phyloP scores from a whole-genome alignment of 2,888 invertebrate genomes.

The Asteroscopus sphinx region DNA sequence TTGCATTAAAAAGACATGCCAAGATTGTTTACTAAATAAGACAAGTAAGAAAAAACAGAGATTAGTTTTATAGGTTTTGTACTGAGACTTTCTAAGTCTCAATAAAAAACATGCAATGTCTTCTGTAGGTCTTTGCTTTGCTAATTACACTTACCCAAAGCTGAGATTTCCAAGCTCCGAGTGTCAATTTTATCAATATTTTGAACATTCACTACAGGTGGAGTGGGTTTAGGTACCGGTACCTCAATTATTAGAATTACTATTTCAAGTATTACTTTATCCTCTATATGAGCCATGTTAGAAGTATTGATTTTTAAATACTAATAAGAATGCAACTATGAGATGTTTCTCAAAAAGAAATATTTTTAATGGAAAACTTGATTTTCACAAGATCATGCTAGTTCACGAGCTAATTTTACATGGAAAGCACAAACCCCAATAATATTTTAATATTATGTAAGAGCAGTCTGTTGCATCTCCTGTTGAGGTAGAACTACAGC shows the following conservation, averaged over 20 bases:
- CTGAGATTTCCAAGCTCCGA: neutral
- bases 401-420: neutral
- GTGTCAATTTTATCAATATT: neutral
- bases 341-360: neutral
- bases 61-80: too few species aligned
- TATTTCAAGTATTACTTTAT: conserved; percentile 7
- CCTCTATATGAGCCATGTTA: conserved; percentile 10
- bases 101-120: neutral
- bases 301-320: conserved; percentile 10
- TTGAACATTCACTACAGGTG: conserved; percentile 8
- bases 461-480: conserved; percentile 5
- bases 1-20: too few species aligned
- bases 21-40: too few species aligned
- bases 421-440: neutral
- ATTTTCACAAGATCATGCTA: neutral
- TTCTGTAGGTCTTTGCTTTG: neutral
- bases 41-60: too few species aligned
- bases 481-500: neutral
- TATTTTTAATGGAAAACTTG: neutral
- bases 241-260: conserved; percentile 11
- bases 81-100: too few species aligned
- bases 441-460: conserved; percentile 4
- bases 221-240: neutral
- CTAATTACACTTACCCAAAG: conserved; percentile 19
- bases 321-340: neutral